Evolutionary conservation across 2,113 vertebrate species (phyloP).

Genomic region (Spea multiplicata): DNA sequence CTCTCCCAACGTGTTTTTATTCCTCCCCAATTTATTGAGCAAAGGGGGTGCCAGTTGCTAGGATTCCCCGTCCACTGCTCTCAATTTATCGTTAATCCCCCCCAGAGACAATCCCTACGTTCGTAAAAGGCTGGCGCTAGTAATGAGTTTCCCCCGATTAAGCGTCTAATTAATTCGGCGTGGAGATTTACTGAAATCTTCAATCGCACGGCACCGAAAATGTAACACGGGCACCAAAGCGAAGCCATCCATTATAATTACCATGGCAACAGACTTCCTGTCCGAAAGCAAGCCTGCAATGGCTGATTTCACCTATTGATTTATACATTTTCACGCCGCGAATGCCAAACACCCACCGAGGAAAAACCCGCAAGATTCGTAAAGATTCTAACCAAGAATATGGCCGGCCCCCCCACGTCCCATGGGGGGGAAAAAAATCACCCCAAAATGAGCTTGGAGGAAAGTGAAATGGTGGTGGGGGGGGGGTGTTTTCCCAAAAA

Average conservation of each 20-base stretch:
- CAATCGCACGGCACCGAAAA: slow-evolving; percentile 36
- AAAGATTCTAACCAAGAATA: too few relatives aligned
- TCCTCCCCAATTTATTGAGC: slow-evolving; percentile 48
- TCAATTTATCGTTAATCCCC: slow-evolving; percentile 56
- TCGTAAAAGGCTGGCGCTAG: slow-evolving; percentile 15
- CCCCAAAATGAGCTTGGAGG: too few relatives aligned
- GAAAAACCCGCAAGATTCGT: too few relatives aligned
- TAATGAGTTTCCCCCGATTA: slow-evolving; percentile 50
- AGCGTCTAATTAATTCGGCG: slow-evolving; percentile 53
- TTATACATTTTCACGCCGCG: too few relatives aligned
- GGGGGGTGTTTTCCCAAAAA: too few relatives aligned
- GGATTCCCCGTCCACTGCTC: slow-evolving; percentile 56
- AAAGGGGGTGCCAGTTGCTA: slow-evolving; percentile 51
- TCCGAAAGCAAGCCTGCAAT: background rate
- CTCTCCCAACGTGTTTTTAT: slow-evolving; percentile 43
- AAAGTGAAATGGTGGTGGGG: too few relatives aligned
- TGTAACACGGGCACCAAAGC: slow-evolving; percentile 46
- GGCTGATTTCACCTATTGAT: background rate
- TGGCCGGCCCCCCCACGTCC: too few relatives aligned
- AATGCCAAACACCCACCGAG: too few relatives aligned
- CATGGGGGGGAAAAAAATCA: too few relatives aligned
- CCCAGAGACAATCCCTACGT: background rate
- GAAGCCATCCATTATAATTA: slow-evolving; percentile 12
- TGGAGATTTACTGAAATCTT: slow-evolving; percentile 46
- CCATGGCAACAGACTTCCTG: background rate